Evolutionary conservation across 2,888 invertebrate genomes (phyloP), one percentile per base, ranked within the genome.

Genomic region (Drosophila flavopinicola): DNA sequence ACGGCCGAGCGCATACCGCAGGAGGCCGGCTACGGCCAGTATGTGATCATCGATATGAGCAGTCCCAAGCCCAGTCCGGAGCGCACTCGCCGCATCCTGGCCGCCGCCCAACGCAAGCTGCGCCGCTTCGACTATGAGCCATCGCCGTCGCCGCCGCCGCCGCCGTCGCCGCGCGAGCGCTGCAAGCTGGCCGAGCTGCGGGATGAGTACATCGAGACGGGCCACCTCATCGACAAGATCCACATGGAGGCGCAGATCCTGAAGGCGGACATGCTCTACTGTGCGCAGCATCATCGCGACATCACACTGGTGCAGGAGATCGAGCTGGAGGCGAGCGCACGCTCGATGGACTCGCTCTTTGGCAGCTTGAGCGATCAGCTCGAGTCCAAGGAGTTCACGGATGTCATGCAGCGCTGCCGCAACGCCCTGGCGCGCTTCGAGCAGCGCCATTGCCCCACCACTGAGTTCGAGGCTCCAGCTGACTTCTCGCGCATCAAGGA

Each of bases 151-250:
- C 77, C 77, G 15, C 9, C 78, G 9, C 77, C 77, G 11, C 78
- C 78, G 2, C 83, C 78, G 9, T 83, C 78, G 9, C 83, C 78
- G 0, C 71, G 79, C 1, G 75, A 68, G 2, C 25, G 44, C 4
- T 39, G 47, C 29, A 5, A 29, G 23, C 54, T 75, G 1, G n/a
- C 61, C 1, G 59, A 79, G 5, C 37, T 64, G 29, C 3, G 33
- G 24, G 54, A 65, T 5, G 59, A 68, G n/a, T 71, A 53, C 9
- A 9, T 37, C 5, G n/a, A 51, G 23, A 74, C 60, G 1, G 79
- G 71, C 6, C 17, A 52, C 23, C 6, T 77, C 10, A n/a, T 71
- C n/a, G 61, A 83, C 7, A 23, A 63, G 5, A 52, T 79, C 49
- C 29, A 66, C 0, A 1, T 23, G 0, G 49, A 83, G n/a, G 78